phyloP scores from a whole-genome alignment of 2,888 invertebrate species.

The Alsophila aescularia region DNA sequence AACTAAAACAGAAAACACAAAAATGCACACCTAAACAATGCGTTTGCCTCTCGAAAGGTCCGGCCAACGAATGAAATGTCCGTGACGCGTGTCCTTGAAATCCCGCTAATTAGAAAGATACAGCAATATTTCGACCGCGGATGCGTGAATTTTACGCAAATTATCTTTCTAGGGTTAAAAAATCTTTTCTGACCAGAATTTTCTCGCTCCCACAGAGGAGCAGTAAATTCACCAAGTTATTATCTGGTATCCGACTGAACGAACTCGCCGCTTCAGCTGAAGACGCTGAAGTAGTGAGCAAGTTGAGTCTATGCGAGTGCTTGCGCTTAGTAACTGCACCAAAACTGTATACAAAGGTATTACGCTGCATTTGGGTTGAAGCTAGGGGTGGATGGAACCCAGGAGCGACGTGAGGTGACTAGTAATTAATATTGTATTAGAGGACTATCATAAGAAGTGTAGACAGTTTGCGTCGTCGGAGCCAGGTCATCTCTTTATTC shows the following conservation, averaged over 20 bases:
- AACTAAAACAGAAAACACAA: too few relatives aligned
- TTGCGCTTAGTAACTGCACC: slow-evolving; percentile 6
- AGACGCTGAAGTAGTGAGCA: slow-evolving; percentile 34
- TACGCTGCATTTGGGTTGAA: not conserved
- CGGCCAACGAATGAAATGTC: too few relatives aligned
- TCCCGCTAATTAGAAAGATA: too few relatives aligned
- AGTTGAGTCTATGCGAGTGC: slow-evolving; percentile 17
- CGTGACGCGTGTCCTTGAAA: too few relatives aligned
- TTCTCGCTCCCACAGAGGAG: slow-evolving; percentile 14
- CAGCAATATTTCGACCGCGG: too few relatives aligned
- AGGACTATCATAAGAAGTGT: not conserved
- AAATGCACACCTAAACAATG: too few relatives aligned
- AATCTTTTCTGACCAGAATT: slow-evolving; percentile 14
- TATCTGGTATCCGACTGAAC: slow-evolving; percentile 39
- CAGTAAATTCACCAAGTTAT: slow-evolving; percentile 38
- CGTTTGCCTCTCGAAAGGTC: too few relatives aligned
- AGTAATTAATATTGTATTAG: not conserved
- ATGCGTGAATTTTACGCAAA: too few relatives aligned
- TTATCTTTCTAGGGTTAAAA: too few relatives aligned
- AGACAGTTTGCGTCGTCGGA: not conserved
- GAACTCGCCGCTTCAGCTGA: slow-evolving; percentile 30
- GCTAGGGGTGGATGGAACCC: not conserved
- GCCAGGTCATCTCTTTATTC: not conserved
- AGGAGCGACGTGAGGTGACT: not conserved
- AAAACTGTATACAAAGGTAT: not conserved